phyloP scores from a whole-genome alignment of 2,113 vertebrate species.

The Lycocorax pyrrhopterus region DNA sequence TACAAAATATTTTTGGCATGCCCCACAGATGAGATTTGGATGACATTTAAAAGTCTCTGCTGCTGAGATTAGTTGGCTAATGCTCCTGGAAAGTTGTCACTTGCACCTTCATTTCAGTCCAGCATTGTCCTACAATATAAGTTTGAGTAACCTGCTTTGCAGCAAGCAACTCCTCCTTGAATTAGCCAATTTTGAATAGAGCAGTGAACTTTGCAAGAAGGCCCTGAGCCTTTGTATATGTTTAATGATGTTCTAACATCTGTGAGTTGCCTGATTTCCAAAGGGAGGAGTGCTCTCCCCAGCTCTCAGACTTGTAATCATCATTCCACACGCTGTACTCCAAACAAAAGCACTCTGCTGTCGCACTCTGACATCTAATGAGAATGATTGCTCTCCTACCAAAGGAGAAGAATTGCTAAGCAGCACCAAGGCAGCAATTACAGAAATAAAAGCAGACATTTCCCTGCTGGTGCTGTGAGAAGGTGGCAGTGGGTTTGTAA shows the following conservation, averaged over 20 bases:
- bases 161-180: neutral
- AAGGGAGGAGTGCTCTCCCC: neutral
- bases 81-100: neutral
- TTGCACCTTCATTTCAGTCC: neutral
- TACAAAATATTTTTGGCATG: neutral
- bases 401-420: slow-evolving; percentile 16
- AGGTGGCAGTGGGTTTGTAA: neutral
- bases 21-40: neutral
- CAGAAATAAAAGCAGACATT: neutral
- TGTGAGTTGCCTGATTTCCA: neutral
- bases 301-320: neutral
- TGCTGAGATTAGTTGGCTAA: neutral
- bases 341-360: slow-evolving; percentile 16
- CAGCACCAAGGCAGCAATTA: slow-evolving; percentile 3
- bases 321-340: neutral
- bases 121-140: neutral
- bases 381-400: slow-evolving; percentile 9
- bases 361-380: slow-evolving; percentile 7
- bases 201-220: neutral
- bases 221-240: neutral
- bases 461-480: neutral
- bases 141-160: neutral
- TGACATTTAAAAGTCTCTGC: slow-evolving; percentile 7
- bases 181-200: neutral
- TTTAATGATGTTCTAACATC: neutral